Conservation (phyloP, 2,888 invertebrate species). For the Pristionchus maxplancki region DNA sequence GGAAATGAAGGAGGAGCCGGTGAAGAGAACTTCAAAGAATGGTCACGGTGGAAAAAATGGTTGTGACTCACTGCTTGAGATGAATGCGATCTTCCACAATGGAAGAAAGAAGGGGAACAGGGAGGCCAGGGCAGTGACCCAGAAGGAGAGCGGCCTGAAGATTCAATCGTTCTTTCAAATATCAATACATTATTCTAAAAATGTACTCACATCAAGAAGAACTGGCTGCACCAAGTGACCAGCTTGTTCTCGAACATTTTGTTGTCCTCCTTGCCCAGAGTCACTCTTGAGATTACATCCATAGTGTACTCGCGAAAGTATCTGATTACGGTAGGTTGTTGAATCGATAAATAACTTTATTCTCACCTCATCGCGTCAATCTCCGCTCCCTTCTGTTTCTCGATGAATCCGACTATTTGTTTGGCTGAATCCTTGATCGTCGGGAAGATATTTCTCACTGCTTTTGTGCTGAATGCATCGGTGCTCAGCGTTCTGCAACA, state of each 20-base stretch:
- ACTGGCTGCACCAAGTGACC: neutral
- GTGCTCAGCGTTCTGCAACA: neutral
- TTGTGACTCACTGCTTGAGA: neutral
- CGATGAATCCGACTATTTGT: neutral
- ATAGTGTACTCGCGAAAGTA: constrained; percentile 64
- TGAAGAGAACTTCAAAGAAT: neutral
- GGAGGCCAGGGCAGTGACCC: neutral
- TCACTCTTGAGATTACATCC: constrained; percentile 61
- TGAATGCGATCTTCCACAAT: neutral
- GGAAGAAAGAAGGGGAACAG: neutral
- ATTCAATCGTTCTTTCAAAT: too few relatives aligned
- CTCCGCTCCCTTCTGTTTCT: neutral
- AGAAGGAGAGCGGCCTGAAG: neutral
- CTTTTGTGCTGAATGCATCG: neutral
- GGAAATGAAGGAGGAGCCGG: too few relatives aligned
- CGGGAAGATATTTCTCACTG: neutral
- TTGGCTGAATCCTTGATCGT: neutral
- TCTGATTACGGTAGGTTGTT: too few relatives aligned
- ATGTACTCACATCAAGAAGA: neutral
- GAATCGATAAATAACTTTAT: neutral
- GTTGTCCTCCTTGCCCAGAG: constrained; percentile 59
- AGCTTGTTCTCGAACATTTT: constrained; percentile 56
- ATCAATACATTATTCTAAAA: neutral
- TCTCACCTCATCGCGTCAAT: neutral
- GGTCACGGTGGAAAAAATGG: too few relatives aligned